phyloP scores from a whole-genome alignment of 2,888 invertebrate species.

The Andrena praecox region DNA sequence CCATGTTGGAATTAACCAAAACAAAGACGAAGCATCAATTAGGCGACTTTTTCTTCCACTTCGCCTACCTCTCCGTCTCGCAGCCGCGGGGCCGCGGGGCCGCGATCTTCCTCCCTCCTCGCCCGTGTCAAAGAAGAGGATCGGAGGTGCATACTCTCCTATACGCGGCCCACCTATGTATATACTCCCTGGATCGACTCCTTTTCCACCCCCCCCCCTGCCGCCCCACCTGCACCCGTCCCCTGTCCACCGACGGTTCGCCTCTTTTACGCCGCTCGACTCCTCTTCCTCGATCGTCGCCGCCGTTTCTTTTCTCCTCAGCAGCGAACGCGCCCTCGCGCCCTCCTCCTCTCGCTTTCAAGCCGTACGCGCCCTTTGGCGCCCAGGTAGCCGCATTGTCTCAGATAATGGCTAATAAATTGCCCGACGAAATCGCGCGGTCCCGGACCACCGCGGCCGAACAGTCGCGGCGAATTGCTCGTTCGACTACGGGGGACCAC shows the following conservation, averaged over 20 bases:
- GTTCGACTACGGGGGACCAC: background rate
- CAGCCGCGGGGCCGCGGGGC: conserved; percentile 30
- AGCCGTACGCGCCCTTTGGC: conserved; percentile 71
- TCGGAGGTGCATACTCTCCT: conserved; percentile 64
- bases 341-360: conserved; percentile 42
- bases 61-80: conserved; percentile 69
- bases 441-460: conserved; percentile 76
- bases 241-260: conserved; percentile 10
- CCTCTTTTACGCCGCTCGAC: conserved; percentile 32
- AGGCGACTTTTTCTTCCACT: conserved; percentile 86
- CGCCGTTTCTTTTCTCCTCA: conserved; percentile 8
- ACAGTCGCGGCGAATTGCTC: conserved; percentile 33
- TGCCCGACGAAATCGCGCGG: conserved; percentile 75
- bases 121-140: conserved; percentile 68
- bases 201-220: background rate
- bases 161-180: conserved; percentile 70
- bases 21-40: conserved; percentile 90
- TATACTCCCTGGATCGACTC: conserved; percentile 25
- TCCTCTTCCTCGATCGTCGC: conserved; percentile 4
- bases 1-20: conserved; percentile 90
- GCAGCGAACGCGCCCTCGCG: conserved; percentile 13
- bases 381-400: conserved; percentile 82
- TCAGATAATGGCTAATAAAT: conserved; percentile 84
- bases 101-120: conserved; percentile 51
- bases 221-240: background rate